Evolutionary conservation across 2,113 vertebrate genomes (phyloP), one percentile per base, ranked within the genome.

Genomic region (Eolophus roseicapilla): DNA sequence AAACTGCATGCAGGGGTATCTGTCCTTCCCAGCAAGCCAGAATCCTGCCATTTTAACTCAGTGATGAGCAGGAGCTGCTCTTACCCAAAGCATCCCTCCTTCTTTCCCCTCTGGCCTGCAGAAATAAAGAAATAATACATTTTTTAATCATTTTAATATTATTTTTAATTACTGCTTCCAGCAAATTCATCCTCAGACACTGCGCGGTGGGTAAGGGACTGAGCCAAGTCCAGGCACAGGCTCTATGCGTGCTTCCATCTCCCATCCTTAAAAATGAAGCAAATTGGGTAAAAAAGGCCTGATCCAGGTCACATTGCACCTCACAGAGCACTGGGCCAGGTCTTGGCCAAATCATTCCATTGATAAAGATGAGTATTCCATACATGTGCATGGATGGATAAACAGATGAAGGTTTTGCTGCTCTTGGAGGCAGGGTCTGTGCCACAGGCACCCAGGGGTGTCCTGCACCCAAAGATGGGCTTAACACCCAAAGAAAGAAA

Each of bases 301-400:
- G 41, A 41, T 25, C 25, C 23, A 33, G 16, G 52, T 76, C 52
- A 37, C n/a, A 10, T 11, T 17, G 8, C 17, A 15, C 5, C 33
- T 49, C 37, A 2, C 5, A 1, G 4, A 41, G 37, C 0, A 0
- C 84, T n/a, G 33, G 44, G 49, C 57, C 59, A 74, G 31, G 9
- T 50, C 68, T 59, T 23, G 55, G 31, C 31, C 69, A 27, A 41
- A 17, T 13, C 7, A 6, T 39, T 5, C 35, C 25, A 1, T 33
- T 21, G 17, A 21, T 37, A 25, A 69, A 62, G 46, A 10, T 39
- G 9, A 73, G 4, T 6, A 10, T 23, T 59, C 5, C 0, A 63
- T 17, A 8, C 15, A 8, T 23, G 17, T 18, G 17, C 27, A 8
- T 0, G 8, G 68, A 12, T 17, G 60, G 44, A 25, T 13, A 57